phyloP scores from a whole-genome alignment of 2,797 vertebrate species.

The Muscicapa comitata region DNA sequence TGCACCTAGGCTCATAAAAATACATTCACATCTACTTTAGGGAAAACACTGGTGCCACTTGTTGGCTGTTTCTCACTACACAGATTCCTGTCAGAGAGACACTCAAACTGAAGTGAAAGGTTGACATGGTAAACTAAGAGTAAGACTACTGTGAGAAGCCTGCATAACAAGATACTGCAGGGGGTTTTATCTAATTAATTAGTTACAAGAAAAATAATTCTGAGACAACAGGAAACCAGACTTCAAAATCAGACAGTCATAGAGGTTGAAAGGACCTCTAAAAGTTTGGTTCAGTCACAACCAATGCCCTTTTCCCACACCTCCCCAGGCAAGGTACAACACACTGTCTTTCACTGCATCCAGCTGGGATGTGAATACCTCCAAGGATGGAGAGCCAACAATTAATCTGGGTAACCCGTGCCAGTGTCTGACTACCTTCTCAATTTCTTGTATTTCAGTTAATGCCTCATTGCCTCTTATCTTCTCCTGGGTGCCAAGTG shows the following conservation, averaged over 20 bases:
- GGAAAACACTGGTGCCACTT: neutral
- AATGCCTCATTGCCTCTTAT: neutral
- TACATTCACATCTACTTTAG: neutral
- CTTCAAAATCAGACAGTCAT: neutral
- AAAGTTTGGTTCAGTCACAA: neutral
- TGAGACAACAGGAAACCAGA: neutral
- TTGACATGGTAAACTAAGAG: neutral
- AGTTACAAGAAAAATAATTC: neutral
- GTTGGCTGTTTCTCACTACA: neutral
- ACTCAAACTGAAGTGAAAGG: neutral
- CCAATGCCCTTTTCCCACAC: rapidly evolving
- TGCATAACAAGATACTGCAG: neutral
- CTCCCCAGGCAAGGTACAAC: neutral
- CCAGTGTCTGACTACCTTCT: neutral
- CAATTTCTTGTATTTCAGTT: neutral
- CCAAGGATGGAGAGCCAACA: neutral
- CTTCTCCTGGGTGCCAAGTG: neutral
- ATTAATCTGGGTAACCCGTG: neutral
- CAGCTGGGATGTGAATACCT: neutral
- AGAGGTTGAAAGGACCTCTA: neutral
- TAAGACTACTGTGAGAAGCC: neutral
- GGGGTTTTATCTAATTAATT: neutral
- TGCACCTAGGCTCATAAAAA: neutral
- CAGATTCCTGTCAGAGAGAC: neutral
- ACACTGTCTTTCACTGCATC: neutral